Base-by-base conservation (phyloP, 1,140 invertebrate species). In the Eumeta japonica region DNA sequence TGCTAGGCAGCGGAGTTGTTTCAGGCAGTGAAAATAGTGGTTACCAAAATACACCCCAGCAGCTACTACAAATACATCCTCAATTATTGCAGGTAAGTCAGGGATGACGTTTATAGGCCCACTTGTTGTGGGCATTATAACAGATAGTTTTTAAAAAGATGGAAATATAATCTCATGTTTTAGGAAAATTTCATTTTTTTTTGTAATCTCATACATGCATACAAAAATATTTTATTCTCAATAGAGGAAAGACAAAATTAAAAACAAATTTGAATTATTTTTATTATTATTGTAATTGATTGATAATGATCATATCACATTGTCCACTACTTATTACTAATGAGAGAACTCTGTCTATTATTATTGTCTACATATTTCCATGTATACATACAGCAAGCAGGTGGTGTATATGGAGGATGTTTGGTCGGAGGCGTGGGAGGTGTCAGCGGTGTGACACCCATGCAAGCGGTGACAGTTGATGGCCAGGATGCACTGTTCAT, bases 401-500 rank as follows among this genome's bases (percentile, higher is more conserved):
- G 61, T 7, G 54, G 62, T 9, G 59, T 73, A 42, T 75, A 75
- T 43, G 62, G 67, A 28, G 56, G 70, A 0, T 73, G 70, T 30
- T 34, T 74, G 17, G 59, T 73, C 36, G 41, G 43, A 17, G 35
- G 38, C 2, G 35, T 48, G 35, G 43, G 45, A 31, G 42, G 41
- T 4, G 44, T 50, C 35, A 55, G 61, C 11, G 60, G 56, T 4
- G 55, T 70, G 41, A 53, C 61, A 16, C 67, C 64, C 20, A 86
- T 92, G 81, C 92, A 94, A 66, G 89, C 90, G 0, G 87, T 96
- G 5, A 93, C 89, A 13, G 88, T 95, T 3, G 92, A 94, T 66
- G 92, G 92, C 0, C 92, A 94, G 58, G 93, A 95, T 58, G 90
- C 91, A 0, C 79, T 95, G 14, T 90, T 94, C 62, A 90, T 93